These are phyloP conservation scores for Peromyscus eremicus DNA, from an alignment of 2,797 vertebrate species.

Conservation along the genomic window DNA sequence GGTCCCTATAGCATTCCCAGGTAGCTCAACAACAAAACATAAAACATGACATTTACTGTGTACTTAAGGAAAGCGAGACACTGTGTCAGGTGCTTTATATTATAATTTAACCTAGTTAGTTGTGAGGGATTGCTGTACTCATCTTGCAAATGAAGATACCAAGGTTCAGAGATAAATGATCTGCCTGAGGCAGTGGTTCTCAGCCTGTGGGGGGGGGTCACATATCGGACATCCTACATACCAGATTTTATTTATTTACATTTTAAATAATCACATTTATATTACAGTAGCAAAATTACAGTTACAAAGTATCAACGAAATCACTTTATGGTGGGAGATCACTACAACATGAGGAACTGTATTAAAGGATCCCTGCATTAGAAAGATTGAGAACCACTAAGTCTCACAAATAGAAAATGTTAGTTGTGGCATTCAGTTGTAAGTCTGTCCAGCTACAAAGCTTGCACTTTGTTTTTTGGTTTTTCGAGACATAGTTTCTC, in stretches of 20 bases:
- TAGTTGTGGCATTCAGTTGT: not conserved
- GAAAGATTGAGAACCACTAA: not conserved
- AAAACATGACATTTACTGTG: constrained; percentile 45
- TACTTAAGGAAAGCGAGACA: constrained; percentile 23
- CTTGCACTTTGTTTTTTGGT: not conserved
- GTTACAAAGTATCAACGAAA: not conserved
- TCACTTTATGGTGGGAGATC: not conserved
- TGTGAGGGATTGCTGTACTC: not conserved
- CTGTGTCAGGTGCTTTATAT: constrained; percentile 15
- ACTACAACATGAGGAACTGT: not conserved
- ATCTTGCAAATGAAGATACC: constrained; percentile 46
- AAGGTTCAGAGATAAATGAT: constrained; percentile 34
- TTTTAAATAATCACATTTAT: not conserved
- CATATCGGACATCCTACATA: not conserved
- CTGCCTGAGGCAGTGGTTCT: not conserved
- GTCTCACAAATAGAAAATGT: constrained; percentile 22
- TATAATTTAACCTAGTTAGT: constrained; percentile 47
- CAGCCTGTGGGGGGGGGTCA: not conserved
- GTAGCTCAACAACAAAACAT: constrained; percentile 46
- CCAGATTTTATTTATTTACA: not conserved
- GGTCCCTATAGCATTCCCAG: not conserved
- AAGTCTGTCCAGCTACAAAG: not conserved
- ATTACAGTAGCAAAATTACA: not conserved
- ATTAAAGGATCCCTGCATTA: not conserved
- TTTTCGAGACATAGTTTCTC: not conserved